Conservation (phyloP, 2,113 vertebrate genomes). For the Coryphaenoides rupestris region DNA sequence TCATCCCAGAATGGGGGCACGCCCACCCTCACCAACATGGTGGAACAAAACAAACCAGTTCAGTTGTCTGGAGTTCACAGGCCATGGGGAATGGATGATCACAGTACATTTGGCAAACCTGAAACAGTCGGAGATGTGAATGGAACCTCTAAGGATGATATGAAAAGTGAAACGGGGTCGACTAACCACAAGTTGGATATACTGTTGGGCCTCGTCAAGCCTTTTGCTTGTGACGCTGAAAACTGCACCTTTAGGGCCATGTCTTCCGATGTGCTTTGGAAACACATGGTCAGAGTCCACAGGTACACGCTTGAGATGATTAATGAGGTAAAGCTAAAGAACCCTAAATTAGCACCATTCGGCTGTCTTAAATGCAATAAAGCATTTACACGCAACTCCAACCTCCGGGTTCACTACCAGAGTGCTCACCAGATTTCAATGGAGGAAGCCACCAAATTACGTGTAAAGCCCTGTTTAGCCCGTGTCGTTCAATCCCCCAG, state of each 20-base stretch:
- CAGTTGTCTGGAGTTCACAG: conserved; percentile 69
- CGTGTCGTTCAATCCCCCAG: conserved; percentile 52
- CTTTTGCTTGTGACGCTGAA: conserved; percentile 82
- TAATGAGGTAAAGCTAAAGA: conserved; percentile 84
- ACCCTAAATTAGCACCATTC: conserved; percentile 89
- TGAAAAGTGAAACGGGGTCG: conserved; percentile 5
- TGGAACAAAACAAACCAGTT: conserved; percentile 37
- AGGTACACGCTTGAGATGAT: conserved; percentile 90
- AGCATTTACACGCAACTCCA: conserved; percentile 95
- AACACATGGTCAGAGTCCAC: conserved; percentile 88
- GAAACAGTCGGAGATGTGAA: conserved; percentile 74
- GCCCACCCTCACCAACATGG: conserved; percentile 18
- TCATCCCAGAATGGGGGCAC: conserved; percentile 11
- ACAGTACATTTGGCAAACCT: conserved; percentile 82
- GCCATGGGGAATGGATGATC: conserved; percentile 78
- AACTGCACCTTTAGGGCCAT: conserved; percentile 85
- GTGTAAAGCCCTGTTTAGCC: conserved; percentile 80
- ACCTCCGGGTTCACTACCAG: conserved; percentile 89
- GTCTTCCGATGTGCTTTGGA: conserved; percentile 90
- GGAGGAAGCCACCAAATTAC: conserved; percentile 86
- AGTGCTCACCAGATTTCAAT: conserved; percentile 84
- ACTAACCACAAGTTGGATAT: conserved; percentile 39
- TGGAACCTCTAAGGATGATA: no score
- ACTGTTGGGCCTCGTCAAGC: conserved; percentile 74
- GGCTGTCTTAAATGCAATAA: conserved; percentile 89